phyloP scores from a whole-genome alignment of 2,797 vertebrate species.

The Naso thynnoides region DNA sequence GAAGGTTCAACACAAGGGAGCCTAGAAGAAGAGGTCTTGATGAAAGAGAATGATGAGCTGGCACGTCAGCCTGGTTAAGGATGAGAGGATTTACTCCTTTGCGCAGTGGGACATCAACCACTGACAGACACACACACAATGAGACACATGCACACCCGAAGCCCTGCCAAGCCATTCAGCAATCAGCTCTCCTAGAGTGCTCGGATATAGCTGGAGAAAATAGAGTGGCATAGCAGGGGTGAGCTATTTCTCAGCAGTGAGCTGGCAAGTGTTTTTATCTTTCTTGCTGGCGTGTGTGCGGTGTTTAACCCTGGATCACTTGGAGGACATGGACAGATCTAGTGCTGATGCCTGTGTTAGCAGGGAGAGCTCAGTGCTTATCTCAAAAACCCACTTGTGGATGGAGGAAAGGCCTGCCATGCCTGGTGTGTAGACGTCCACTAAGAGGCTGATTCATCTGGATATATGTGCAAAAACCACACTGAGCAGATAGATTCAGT shows the following conservation, averaged over 20 bases:
- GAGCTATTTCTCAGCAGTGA: slow-evolving; percentile 55
- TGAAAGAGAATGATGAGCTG: slow-evolving; percentile 69
- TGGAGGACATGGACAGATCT: slow-evolving; percentile 54
- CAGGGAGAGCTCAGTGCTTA: slow-evolving; percentile 47
- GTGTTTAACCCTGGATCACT: slow-evolving; percentile 67
- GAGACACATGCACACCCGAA: slow-evolving; percentile 43
- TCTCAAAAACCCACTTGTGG: slow-evolving; percentile 45
- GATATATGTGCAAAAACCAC: neutral
- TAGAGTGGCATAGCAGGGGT: slow-evolving; percentile 64
- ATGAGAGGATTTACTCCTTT: slow-evolving; percentile 71
- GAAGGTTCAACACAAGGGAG: slow-evolving; percentile 64
- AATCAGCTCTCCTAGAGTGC: slow-evolving; percentile 67
- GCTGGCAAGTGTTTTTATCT: slow-evolving; percentile 68
- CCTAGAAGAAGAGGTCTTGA: slow-evolving; percentile 58
- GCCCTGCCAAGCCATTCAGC: slow-evolving; percentile 61
- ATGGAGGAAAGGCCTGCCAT: slow-evolving; percentile 13
- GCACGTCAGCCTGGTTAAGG: slow-evolving; percentile 71
- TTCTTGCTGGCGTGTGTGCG: slow-evolving; percentile 36
- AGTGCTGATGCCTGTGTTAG: slow-evolving; percentile 57
- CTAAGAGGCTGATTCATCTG: slow-evolving; percentile 11
- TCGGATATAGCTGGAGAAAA: slow-evolving; percentile 63
- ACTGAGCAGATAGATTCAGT: neutral
- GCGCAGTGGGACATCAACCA: slow-evolving; percentile 59
- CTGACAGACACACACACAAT: slow-evolving; percentile 48
- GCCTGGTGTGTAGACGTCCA: slow-evolving; percentile 4